phyloP scores from a whole-genome alignment of 2,113 vertebrate genomes.

The Neomonachus schauinslandi region DNA sequence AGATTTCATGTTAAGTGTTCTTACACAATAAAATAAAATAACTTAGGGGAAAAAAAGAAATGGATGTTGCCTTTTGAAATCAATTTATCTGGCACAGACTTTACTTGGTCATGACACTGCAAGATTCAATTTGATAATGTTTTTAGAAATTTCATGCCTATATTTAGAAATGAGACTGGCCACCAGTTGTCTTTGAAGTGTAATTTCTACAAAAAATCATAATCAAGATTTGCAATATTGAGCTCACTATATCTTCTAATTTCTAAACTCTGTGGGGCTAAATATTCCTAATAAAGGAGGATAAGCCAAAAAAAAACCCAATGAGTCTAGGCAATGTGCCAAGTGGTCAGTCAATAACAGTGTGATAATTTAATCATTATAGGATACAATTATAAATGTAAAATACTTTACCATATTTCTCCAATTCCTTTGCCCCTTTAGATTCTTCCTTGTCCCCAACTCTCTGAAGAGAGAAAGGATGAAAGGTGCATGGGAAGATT shows the following conservation, averaged over 20 bases:
- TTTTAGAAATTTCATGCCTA: not conserved
- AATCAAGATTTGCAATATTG: not conserved
- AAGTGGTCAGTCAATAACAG: not conserved
- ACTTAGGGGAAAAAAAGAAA: not conserved
- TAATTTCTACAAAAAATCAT: slow-evolving; percentile 35
- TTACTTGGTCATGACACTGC: not conserved
- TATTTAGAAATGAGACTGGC: not conserved
- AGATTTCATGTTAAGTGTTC: not conserved
- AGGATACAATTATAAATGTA: not conserved
- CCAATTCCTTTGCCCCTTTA: not conserved
- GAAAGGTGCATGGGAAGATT: not conserved
- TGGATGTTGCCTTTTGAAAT: not conserved
- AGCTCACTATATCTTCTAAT: not conserved
- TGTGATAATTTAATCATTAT: not conserved
- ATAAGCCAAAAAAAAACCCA: not conserved
- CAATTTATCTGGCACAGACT: not conserved
- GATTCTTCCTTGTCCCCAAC: not conserved
- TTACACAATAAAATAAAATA: not conserved
- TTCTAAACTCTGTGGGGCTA: not conserved
- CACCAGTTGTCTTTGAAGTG: not conserved
- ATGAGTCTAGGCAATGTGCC: not conserved
- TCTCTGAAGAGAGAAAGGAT: not conserved
- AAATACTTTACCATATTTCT: not conserved
- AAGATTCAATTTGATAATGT: not conserved
- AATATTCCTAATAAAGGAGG: not conserved